Conservation (phyloP, 2,797 vertebrate genomes). For the Chelon labrosus region DNA sequence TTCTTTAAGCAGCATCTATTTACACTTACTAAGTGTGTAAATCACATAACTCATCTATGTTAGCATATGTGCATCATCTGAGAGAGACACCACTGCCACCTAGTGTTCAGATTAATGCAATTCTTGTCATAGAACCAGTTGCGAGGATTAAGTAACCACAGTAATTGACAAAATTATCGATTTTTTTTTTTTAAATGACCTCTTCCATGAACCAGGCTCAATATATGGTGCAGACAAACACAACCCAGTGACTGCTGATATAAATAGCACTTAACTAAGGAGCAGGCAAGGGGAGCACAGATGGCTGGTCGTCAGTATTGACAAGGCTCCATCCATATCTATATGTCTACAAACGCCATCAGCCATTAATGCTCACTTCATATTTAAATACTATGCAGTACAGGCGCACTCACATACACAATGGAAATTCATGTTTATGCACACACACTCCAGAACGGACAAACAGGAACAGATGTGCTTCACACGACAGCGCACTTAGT, state of each 20-base stretch:
- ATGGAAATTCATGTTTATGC: conserved; percentile 3
- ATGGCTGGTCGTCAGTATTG: conserved; percentile 74
- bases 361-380: conserved; percentile 49
- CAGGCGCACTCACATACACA: neutral
- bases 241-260: conserved; percentile 56
- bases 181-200: conserved; percentile 18
- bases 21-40: neutral
- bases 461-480: conserved; percentile 11
- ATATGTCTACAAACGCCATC: conserved; percentile 66
- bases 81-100: conserved; percentile 49
- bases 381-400: conserved; percentile 47
- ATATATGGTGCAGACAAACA: conserved; percentile 62
- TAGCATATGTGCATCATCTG: neutral
- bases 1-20: neutral
- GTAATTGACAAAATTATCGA: conserved; percentile 66
- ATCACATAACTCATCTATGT: neutral
- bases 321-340: conserved; percentile 71
- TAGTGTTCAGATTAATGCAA: conserved; percentile 32
- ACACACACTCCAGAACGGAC: neutral
- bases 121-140: conserved; percentile 13
- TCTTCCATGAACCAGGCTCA: conserved; percentile 30
- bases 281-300: conserved; percentile 67
- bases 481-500: conserved; percentile 32
- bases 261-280: conserved; percentile 68
- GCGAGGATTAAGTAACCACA: conserved; percentile 33